Conservation (phyloP, 2,888 invertebrate genomes). For the Eutolmus rufibarbis region DNA sequence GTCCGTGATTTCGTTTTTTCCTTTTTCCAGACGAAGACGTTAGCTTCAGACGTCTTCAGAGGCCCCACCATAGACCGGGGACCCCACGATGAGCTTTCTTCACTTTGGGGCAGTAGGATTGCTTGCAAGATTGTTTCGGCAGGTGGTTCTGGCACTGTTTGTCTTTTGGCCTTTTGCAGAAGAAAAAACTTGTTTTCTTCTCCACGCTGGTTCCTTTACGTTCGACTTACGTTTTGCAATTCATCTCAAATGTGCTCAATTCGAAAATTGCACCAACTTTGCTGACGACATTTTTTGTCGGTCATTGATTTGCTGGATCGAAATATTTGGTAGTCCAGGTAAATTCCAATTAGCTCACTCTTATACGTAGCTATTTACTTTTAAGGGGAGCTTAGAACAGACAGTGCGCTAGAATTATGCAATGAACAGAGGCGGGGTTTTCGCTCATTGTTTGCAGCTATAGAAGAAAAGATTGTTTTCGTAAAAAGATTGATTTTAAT, state of each 20-base stretch:
- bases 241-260: not conserved
- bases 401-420: not conserved
- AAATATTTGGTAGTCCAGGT: not conserved
- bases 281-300: not conserved
- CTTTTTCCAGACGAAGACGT: not conserved
- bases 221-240: slow-evolving; percentile 1
- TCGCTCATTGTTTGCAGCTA: not conserved
- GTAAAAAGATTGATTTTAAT: not conserved
- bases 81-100: not conserved
- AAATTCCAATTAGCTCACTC: not conserved
- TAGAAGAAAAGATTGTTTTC: not conserved
- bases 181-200: slow-evolving; percentile 3
- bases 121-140: not conserved
- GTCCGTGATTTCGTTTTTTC: not conserved
- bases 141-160: slow-evolving; percentile 23
- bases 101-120: not conserved
- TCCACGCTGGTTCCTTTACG: not conserved
- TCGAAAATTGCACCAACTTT: not conserved
- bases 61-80: not conserved
- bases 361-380: not conserved
- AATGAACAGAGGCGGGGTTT: not conserved
- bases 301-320: not conserved
- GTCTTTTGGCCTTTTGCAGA: not conserved
- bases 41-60: not conserved
- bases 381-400: not conserved